phyloP scores from a whole-genome alignment of 2,797 vertebrate genomes.

The Pseudopleuronectes americanus region DNA sequence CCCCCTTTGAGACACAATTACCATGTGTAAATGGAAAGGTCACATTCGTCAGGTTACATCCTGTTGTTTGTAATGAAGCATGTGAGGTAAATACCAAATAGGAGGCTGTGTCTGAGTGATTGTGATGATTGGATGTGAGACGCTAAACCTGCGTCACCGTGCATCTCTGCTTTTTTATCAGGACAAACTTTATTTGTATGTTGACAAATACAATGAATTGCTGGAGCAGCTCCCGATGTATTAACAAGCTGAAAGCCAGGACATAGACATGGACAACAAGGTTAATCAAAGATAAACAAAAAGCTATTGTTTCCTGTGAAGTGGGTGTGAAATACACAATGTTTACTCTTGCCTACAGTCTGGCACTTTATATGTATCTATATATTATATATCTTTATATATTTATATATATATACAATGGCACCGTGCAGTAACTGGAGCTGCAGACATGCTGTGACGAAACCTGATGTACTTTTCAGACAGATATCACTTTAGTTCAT shows the following conservation, averaged over 20 bases:
- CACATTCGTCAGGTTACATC: conserved; percentile 36
- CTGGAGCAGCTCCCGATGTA: background rate
- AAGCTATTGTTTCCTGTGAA: background rate
- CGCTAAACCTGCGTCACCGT: background rate
- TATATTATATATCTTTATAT: background rate
- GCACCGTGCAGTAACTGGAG: background rate
- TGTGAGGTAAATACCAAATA: conserved; percentile 42
- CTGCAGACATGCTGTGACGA: background rate
- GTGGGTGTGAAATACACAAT: too few species aligned
- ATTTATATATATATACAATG: background rate
- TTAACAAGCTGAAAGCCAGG: background rate
- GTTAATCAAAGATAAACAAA: background rate
- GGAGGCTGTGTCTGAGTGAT: background rate
- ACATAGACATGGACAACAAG: background rate
- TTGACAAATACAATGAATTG: background rate
- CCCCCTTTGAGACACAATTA: conserved; percentile 32
- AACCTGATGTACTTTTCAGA: background rate
- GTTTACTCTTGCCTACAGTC: too few species aligned
- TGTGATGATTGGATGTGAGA: background rate
- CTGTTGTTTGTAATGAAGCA: conserved; percentile 36
- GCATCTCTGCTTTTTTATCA: background rate
- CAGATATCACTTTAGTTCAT: too few species aligned
- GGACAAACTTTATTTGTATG: conserved; percentile 7
- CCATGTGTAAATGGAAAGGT: conserved; percentile 54
- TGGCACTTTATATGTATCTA: too few species aligned